These are phyloP conservation scores for Peromyscus californicus DNA, from an alignment of 2,113 vertebrate species.

Conservation along the genomic window DNA sequence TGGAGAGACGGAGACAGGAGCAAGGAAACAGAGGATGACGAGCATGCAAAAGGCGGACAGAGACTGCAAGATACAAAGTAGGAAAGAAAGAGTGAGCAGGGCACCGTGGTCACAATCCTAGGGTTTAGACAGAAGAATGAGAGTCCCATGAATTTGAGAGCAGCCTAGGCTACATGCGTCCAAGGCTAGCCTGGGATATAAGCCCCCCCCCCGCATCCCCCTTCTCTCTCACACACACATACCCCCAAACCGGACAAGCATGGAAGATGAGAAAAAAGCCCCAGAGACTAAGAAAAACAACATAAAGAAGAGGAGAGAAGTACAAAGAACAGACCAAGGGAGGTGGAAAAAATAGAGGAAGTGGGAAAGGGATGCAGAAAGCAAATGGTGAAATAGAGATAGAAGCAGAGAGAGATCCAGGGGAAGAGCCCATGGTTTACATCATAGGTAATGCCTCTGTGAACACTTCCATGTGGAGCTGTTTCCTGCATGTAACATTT, in stretches of 20 bases:
- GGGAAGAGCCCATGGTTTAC: background rate
- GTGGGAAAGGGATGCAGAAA: too few relatives aligned
- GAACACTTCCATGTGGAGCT: background rate
- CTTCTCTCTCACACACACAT: background rate
- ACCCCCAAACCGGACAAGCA: background rate
- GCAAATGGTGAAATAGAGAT: background rate
- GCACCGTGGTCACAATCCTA: background rate
- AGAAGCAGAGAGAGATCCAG: background rate
- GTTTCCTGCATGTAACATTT: conserved; percentile 21
- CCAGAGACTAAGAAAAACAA: background rate
- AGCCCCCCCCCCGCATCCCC: background rate
- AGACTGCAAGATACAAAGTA: background rate
- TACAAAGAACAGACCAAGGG: background rate
- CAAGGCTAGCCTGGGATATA: background rate
- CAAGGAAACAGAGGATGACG: background rate
- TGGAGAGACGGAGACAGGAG: background rate
- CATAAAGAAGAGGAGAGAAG: too few relatives aligned
- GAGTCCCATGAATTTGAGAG: background rate
- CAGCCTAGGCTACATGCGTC: background rate
- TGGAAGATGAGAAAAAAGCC: background rate
- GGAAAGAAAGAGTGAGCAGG: background rate
- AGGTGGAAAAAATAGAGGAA: background rate
- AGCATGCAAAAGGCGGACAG: background rate
- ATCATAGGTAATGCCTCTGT: background rate
- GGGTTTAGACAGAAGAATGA: background rate